Evolutionary conservation across 2,113 vertebrate genomes (phyloP).

Genomic region (Speoplatyrhinus poulsoni): DNA sequence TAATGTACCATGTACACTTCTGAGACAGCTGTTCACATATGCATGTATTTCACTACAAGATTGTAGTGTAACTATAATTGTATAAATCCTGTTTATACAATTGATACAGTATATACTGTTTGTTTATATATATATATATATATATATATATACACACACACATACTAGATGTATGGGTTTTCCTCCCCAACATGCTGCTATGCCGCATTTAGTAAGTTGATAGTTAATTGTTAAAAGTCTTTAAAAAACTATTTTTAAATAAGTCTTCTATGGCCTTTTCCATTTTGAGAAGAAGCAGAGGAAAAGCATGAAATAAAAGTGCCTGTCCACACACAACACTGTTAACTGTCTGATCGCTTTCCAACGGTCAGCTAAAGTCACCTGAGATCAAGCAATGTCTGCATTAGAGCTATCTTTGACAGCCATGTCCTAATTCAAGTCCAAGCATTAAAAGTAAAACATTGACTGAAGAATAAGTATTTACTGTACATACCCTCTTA

Average conservation of each 20-base stretch:
- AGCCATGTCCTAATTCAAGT: constrained; percentile 61
- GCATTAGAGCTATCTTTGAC: constrained; percentile 52
- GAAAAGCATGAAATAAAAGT: constrained; percentile 39
- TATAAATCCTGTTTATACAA: too few relatives aligned
- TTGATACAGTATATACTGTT: too few relatives aligned
- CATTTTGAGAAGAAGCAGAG: constrained; percentile 37
- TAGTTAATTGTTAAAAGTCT: constrained; percentile 31
- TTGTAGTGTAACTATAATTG: constrained; percentile 53
- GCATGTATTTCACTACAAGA: not conserved
- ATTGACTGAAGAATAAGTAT: too few relatives aligned
- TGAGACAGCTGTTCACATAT: constrained; percentile 1
- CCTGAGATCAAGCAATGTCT: constrained; percentile 45
- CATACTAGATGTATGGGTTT: too few relatives aligned
- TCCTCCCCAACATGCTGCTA: not conserved
- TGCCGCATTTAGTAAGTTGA: constrained; percentile 13
- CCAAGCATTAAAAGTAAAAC: constrained; percentile 33
- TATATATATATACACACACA: too few relatives aligned
- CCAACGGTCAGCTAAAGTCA: constrained; percentile 55
- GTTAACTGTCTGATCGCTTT: constrained; percentile 48
- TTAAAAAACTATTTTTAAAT: constrained; percentile 18
- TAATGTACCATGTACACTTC: constrained; percentile 3
- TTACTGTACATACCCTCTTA: too few relatives aligned
- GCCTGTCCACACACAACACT: constrained; percentile 34
- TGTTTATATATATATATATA: too few relatives aligned
- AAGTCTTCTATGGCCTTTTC: constrained; percentile 21